Evolutionary conservation across 2,797 vertebrate species (phyloP), one percentile per base, ranked within the genome.

Genomic region (Eospalax fontanierii): DNA sequence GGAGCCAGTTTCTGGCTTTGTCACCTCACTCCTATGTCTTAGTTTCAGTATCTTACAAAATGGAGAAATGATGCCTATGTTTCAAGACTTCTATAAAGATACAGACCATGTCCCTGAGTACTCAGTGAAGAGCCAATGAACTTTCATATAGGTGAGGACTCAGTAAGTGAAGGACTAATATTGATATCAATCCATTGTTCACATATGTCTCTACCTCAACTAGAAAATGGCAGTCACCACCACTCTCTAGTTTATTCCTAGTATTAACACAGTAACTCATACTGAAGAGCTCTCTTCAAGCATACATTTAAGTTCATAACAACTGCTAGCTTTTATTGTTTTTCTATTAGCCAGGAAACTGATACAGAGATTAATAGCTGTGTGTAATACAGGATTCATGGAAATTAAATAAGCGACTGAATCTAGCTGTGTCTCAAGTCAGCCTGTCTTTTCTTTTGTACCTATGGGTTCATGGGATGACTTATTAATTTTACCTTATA

Each of bases 271-370:
- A 87, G 11, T 66, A 79, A 22, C 4, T 86, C 71, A 73, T 0
- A 89, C 4, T 75, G 79, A 92, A 38, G 3, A 70, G 61, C 24
- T 71, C 16, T 85, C 35, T 89, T 65, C 28, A 11, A 43, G 74
- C 63, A 40, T 65, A 40, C 33, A 71, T 65, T 83, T 70, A 70
- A 87, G 85, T 94, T 93, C 35, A 61, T 38, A 57, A 33, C 5
- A 73, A 54, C 21, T 76, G 11, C 70, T 50, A 46, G n/a, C 26
- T 61, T 79, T 88, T 9, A 28, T 28, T 26, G 9, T 81, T 89
- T 93, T 91, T 59, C n/a, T n/a, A n/a, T 61, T 11, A 68, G 40
- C 22, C 50, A 63, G 40, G 78, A 96, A 95, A 73, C 61, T 94
- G 65, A 92, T 38, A 50, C 4, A 63, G 59, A 91, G 63, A 94